Conservation (phyloP, 2,113 vertebrate species). For the Laticauda colubrina region DNA sequence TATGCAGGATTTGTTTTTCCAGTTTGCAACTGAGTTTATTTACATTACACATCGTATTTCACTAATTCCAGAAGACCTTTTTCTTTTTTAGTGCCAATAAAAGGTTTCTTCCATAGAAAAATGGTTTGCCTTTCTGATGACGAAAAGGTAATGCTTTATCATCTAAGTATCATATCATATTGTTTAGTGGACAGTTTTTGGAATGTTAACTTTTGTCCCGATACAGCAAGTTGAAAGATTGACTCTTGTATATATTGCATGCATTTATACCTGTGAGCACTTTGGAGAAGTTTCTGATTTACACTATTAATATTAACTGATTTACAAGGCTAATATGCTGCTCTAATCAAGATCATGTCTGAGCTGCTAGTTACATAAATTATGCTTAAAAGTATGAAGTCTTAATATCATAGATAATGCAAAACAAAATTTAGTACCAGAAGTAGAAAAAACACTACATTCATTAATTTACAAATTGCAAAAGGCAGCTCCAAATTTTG, state of each 20-base stretch:
- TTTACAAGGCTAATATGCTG: background rate
- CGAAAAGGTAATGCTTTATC: background rate
- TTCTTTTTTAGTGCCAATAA: background rate
- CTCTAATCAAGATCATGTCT: background rate
- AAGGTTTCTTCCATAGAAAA: background rate
- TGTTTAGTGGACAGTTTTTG: background rate
- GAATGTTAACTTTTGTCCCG: background rate
- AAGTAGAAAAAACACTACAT: background rate
- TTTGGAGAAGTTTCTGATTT: background rate
- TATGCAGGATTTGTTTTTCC: background rate
- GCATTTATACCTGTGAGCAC: background rate
- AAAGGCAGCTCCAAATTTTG: background rate
- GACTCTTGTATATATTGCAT: background rate
- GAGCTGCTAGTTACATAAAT: background rate
- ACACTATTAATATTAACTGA: background rate
- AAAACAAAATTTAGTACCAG: background rate
- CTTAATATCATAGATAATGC: background rate
- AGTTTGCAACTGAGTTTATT: background rate
- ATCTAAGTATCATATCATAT: background rate
- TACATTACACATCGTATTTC: background rate
- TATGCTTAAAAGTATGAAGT: background rate
- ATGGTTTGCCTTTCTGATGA: background rate
- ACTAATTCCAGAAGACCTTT: background rate
- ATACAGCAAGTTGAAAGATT: background rate
- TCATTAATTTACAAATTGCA: background rate